phyloP scores from a whole-genome alignment of 2,888 invertebrate species.

The Macaria liturata region DNA sequence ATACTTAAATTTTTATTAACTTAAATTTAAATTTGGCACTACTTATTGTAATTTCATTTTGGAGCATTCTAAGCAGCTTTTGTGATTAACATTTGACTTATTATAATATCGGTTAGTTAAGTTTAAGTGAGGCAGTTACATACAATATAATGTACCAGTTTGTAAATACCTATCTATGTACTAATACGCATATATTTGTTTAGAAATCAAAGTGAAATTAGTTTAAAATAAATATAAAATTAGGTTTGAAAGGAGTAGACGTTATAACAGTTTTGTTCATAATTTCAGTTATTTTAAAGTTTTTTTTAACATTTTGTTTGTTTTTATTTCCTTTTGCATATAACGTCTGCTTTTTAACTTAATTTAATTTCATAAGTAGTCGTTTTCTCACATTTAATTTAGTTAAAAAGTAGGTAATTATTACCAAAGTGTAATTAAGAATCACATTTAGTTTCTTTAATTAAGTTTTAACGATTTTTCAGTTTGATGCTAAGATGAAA shows the following conservation, averaged over 20 bases:
- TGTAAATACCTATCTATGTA: conserved; percentile 32
- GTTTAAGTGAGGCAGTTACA: conserved; percentile 21
- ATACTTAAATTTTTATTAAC: conserved; percentile 45
- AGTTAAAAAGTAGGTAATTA: conserved; percentile 72
- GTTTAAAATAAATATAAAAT: conserved; percentile 28
- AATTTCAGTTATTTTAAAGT: neutral
- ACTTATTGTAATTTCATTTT: conserved; percentile 4
- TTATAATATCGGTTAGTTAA: conserved; percentile 14
- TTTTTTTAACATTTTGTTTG: conserved; percentile 8
- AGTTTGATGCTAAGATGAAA: neutral
- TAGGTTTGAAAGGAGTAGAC: conserved; percentile 30
- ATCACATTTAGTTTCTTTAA: conserved; percentile 63
- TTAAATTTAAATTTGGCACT: conserved; percentile 4
- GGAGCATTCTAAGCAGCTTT: conserved; percentile 30
- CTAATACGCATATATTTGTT: conserved; percentile 36
- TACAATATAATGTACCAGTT: conserved; percentile 30
- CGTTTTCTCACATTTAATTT: conserved; percentile 59
- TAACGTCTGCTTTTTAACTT: conserved; percentile 31
- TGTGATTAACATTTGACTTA: conserved; percentile 18
- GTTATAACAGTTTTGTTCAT: conserved; percentile 17
- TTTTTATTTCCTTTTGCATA: conserved; percentile 14
- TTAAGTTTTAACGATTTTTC: conserved; percentile 22
- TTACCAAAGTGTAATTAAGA: conserved; percentile 82
- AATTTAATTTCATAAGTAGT: conserved; percentile 27
- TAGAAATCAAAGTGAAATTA: conserved; percentile 40